Evolutionary conservation across 2,113 vertebrate genomes (phyloP), one percentile per base, ranked within the genome.

Genomic region (Gambusia affinis): DNA sequence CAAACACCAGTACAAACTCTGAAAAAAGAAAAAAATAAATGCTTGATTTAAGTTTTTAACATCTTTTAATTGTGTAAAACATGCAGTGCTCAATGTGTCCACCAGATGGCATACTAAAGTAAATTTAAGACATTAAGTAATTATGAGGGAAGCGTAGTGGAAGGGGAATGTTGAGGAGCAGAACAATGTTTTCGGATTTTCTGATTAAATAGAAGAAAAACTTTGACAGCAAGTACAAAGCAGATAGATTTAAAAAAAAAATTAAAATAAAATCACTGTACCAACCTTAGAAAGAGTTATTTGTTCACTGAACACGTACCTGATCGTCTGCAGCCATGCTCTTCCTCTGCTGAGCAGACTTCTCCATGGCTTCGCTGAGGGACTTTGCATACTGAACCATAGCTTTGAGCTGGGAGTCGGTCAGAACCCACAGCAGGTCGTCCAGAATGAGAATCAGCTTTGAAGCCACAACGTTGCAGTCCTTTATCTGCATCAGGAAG

Each of bases 301-400:
- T 24, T 24, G 14, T 44, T n/a, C 15, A 10, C 11, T 4, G 11
- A 63, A 17, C 42, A 4, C 35, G 33, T 61, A 93, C 92, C 88
- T 94, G 91, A 62, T 96, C 94, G 82, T 99, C 97, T 42, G 96
- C 93, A 90, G 97, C 97, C 94, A 97, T 94, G 86, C 96, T 99
- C 91, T 99, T 99, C 84, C 97, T 96, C 91, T 99, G 98, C 80
- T 98, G 96, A 12, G 97, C 95, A 27, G 97, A 99, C 84, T 96
- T 98, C 90, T 99, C 98, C 95, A 99, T 99, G 80, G 96, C 96
- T 94, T 99, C 98, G 73, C 97, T 98, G 62, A 99, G 96, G 81
- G 98, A 99, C 91, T 99, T 99, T 78, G 98, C 97, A 75, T 99
- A 99, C 63, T 99, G 97, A 70, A 99, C 96, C 97, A 99, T 99